These are phyloP conservation scores for Gari tellinella DNA, from an alignment of 2,888 invertebrate genomes.

Conservation along the genomic window DNA sequence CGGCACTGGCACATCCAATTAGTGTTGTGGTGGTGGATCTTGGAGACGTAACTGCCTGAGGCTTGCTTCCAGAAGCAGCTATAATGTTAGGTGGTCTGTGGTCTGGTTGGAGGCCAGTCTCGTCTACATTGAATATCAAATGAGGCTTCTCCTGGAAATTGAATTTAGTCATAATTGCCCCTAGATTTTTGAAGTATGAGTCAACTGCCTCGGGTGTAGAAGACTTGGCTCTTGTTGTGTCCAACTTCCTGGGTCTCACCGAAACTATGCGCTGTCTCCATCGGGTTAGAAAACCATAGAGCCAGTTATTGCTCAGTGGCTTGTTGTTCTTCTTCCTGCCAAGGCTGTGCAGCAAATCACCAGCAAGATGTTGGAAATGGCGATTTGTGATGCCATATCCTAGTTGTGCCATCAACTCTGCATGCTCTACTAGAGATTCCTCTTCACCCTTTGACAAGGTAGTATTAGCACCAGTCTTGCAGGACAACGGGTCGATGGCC, in stretches of 20 bases:
- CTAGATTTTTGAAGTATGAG: conserved; percentile 15
- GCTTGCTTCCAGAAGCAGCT: conserved; percentile 8
- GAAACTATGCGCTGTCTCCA: conserved; percentile 10
- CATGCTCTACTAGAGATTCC: conserved; percentile 17
- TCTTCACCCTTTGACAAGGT: conserved; percentile 4
- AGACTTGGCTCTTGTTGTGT: conserved; percentile 17
- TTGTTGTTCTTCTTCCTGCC: conserved; percentile 10
- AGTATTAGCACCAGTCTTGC: neutral
- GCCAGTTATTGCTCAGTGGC: conserved; percentile 25
- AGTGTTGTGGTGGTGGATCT: conserved; percentile 18
- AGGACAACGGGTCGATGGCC: neutral
- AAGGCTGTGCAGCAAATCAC: no score
- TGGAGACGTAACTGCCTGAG: conserved; percentile 29
- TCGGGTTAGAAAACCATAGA: conserved; percentile 17
- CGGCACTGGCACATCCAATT: conserved; percentile 23
- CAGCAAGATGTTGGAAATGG: conserved; percentile 17
- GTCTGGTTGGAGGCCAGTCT: conserved; percentile 32
- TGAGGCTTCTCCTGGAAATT: conserved; percentile 21
- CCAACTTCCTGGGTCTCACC: conserved; percentile 8
- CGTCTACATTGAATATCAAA: conserved; percentile 35
- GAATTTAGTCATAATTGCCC: conserved; percentile 19
- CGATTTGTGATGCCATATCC: conserved; percentile 21
- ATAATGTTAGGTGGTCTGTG: no score
- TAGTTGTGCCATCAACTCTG: conserved; percentile 19
- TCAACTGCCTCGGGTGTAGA: conserved; percentile 25